Percentiles rank a stretch among this genome's conserved stretches.
phyloP scores from a whole-genome alignment of 2,113 vertebrate genomes.

The Rhinopithecus roxellana region DNA sequence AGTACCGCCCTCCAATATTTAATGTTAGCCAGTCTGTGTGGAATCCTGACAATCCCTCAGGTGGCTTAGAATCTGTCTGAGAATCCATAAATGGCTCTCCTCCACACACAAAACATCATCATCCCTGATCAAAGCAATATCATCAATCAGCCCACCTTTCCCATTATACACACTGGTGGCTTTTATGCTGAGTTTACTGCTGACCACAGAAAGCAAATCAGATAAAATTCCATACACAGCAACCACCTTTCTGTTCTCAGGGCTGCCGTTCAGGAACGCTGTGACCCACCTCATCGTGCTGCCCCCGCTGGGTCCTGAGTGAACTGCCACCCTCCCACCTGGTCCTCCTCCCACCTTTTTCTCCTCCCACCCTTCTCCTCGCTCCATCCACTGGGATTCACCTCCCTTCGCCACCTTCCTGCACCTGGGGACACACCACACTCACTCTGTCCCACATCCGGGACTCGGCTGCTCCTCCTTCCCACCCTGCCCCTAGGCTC shows the following conservation, averaged over 20 bases:
- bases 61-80: too few species aligned
- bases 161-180: conserved; percentile 95
- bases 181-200: conserved; percentile 95
- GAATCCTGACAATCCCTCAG: too few species aligned
- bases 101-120: too few species aligned
- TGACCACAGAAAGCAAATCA: conserved; percentile 94
- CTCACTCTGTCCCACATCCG: conserved; percentile 54
- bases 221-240: conserved; percentile 95
- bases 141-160: conserved; percentile 96
- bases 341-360: too few species aligned
- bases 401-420: not conserved
- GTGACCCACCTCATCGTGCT: conserved; percentile 94
- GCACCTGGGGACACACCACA: conserved; percentile 9
- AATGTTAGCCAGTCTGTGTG: too few species aligned
- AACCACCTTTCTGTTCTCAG: conserved; percentile 95
- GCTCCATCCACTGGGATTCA: too few species aligned
- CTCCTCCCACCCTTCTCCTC: too few species aligned
- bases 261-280: conserved; percentile 94
- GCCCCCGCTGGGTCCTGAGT: conserved; percentile 71
- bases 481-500: conserved; percentile 70
- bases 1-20: too few species aligned
- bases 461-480: conserved; percentile 40
- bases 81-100: too few species aligned
- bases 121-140: conserved; percentile 95
- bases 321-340: too few species aligned